A percentile compares a stretch with the other conserved stretches of the same genome.
phyloP scores from a whole-genome alignment of 2,888 invertebrate species.

The Eupsilia transversa region DNA sequence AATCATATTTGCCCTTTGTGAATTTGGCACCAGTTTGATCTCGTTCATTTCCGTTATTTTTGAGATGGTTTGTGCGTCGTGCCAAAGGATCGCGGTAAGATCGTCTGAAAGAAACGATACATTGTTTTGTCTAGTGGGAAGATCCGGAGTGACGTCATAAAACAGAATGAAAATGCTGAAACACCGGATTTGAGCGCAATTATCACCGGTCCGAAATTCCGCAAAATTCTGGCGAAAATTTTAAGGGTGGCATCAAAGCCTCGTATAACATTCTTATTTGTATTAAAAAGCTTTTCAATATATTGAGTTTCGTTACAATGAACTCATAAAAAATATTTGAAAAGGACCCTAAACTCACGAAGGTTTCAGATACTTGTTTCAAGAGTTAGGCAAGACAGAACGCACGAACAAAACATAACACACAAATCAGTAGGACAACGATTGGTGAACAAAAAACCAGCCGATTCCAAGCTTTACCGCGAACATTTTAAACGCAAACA shows the following conservation, averaged over 20 bases:
- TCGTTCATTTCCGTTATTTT: slow-evolving; percentile 62
- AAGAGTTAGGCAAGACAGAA: slow-evolving; percentile 80
- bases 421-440: slow-evolving; percentile 67
- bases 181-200: slow-evolving; percentile 32
- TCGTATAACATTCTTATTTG: slow-evolving; percentile 30
- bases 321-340: slow-evolving; percentile 63
- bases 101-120: slow-evolving; percentile 48
- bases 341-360: slow-evolving; percentile 72
- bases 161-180: slow-evolving; percentile 36
- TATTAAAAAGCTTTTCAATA: slow-evolving; percentile 59
- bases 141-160: slow-evolving; percentile 53
- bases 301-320: slow-evolving; percentile 64
- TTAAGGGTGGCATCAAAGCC: slow-evolving; percentile 38
- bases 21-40: slow-evolving; percentile 66
- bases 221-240: slow-evolving; percentile 26
- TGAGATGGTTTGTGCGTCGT: slow-evolving; percentile 51
- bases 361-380: slow-evolving; percentile 82
- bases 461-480: slow-evolving; percentile 74
- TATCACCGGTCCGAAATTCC: slow-evolving; percentile 28
- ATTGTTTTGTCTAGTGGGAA: slow-evolving; percentile 50
- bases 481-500: slow-evolving; percentile 69
- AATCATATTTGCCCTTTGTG: slow-evolving; percentile 66
- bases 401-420: slow-evolving; percentile 77
- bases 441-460: slow-evolving; percentile 51
- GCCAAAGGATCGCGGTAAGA: slow-evolving; percentile 63